Evolutionary conservation across 1,140 invertebrate species (phyloP).

Genomic region (Microvelia longipes): DNA sequence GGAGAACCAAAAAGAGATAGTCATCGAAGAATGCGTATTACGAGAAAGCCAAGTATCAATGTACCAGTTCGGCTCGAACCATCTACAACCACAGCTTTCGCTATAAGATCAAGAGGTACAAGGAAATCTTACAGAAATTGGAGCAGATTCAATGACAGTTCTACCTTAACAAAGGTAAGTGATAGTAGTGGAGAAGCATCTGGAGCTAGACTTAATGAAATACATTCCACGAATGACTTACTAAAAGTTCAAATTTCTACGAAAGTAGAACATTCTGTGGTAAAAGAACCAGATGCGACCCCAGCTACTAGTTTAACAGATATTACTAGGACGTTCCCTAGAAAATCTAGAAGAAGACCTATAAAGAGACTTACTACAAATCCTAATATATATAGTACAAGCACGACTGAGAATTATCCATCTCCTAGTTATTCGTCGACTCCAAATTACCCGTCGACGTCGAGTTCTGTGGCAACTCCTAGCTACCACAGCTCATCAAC

Average conservation of each 20-base stretch:
- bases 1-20: too few relatives aligned
- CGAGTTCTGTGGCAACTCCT: background rate
- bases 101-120: background rate
- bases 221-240: background rate
- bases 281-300: background rate
- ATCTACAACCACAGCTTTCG: background rate
- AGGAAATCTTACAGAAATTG: background rate
- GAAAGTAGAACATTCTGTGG: background rate
- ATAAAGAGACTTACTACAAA: background rate
- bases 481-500: too few relatives aligned
- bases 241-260: background rate
- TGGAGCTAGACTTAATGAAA: background rate
- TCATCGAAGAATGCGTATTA: too few relatives aligned
- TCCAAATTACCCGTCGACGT: background rate
- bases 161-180: background rate
- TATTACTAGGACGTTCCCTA: background rate
- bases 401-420: background rate
- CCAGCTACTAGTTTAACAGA: background rate
- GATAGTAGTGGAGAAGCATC: background rate
- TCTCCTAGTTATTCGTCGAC: background rate
- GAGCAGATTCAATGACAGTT: background rate
- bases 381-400: background rate
- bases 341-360: background rate
- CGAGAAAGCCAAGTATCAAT: too few relatives aligned
- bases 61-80: too few relatives aligned